Base-by-base conservation (phyloP, 2,888 invertebrate genomes). In the Stenolophus ochropezus region DNA sequence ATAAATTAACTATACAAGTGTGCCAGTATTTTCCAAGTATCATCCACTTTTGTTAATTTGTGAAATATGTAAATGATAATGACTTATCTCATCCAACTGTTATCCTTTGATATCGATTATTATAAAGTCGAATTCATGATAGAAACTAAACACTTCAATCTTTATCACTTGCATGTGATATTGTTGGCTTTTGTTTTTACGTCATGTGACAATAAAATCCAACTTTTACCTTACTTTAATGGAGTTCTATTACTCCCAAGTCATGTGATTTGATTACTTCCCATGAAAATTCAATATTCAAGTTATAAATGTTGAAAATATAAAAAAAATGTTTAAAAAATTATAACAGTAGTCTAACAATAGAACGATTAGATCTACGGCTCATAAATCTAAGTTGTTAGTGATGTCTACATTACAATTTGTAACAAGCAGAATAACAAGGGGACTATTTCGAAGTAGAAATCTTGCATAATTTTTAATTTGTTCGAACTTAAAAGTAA, bases 11-110 rank as follows among this genome's bases (percentile, higher is more conserved):
- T 27, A 65, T 58, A 20, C 42, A 73, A 49, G 25, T 73, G n/a
- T 47, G 42, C 11, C 69, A 69, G 4, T 16, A 69, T 42, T 69
- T 69, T 42, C 1, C 33, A 18, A 0, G 23, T 4, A 61, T 73
- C 11, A 73, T 49, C 23, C 49, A 73, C 20, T 65, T 25, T 27
- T 71, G 42, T 49, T 73, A 47, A 73, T 73, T 49, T 49, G 73
- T 21, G 8, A 49, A 73, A 47, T 51, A 73, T 73, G 73, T 49
- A 73, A 73, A 73, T 71, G 47, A 71, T 73, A 73, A 51, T 49
- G 14, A 73, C 18, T 73, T 73, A 73, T 73, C 73, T 49, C n/a
- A 6, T 69, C 65, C 65, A 69, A 69, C 65, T 69, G 53, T 49
- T 74, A 21, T 56, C 33, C 33, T 56, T 27, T 75, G 18, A 75